phyloP scores from a whole-genome alignment of 2,113 vertebrate species.

The Aptenodytes patagonicus region DNA sequence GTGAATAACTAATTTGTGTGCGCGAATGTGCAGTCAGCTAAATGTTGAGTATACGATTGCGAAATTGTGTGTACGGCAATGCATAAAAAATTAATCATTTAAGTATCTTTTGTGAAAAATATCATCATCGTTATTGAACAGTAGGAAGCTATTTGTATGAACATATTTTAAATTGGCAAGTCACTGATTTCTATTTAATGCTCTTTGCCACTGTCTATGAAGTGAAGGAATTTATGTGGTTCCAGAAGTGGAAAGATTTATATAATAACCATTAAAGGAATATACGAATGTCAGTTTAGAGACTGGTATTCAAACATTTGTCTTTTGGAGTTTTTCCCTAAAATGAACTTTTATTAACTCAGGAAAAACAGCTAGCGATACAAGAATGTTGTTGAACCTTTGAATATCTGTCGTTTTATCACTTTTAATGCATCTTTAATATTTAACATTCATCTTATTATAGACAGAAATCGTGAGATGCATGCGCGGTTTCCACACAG shows the following conservation, averaged over 20 bases:
- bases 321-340: slow-evolving; percentile 37
- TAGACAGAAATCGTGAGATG: slow-evolving; percentile 69
- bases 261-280: slow-evolving; percentile 65
- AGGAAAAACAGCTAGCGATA: slow-evolving; percentile 55
- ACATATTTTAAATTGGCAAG: slow-evolving; percentile 39
- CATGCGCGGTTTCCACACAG: slow-evolving; percentile 69
- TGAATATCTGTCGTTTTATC: slow-evolving; percentile 74
- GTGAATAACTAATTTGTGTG: background rate
- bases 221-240: background rate
- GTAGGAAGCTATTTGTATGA: slow-evolving; percentile 20
- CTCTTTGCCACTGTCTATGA: background rate
- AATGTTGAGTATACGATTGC: background rate
- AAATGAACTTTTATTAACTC: slow-evolving; percentile 73
- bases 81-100: slow-evolving; percentile 18
- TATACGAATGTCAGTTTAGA: slow-evolving; percentile 30
- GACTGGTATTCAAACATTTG: slow-evolving; percentile 64
- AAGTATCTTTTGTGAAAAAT: background rate
- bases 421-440: slow-evolving; percentile 77
- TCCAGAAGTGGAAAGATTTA: slow-evolving; percentile 43
- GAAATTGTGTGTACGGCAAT: background rate
- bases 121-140: background rate
- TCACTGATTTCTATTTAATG: slow-evolving; percentile 49
- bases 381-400: slow-evolving; percentile 60
- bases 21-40: background rate
- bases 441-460: slow-evolving; percentile 81